A percentile compares a stretch with the other conserved stretches of the same genome.
These are phyloP conservation scores for Ivindomyrus marchei DNA, from an alignment of 2,113 vertebrate genomes.

Conservation along the genomic window DNA sequence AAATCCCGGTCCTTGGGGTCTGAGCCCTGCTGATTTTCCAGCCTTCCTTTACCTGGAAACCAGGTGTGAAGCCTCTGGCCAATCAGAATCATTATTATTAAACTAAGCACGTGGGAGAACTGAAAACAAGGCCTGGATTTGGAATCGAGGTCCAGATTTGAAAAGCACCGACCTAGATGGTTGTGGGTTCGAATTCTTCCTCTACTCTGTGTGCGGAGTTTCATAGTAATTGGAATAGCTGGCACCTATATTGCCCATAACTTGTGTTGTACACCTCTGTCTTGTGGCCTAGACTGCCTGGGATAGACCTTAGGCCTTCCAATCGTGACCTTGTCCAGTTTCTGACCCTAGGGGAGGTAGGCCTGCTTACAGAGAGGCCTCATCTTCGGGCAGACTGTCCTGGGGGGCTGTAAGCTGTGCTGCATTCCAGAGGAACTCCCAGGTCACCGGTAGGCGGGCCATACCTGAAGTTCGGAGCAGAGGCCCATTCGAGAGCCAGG, in stretches of 20 bases:
- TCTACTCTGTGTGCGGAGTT: not conserved
- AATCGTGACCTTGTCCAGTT: not conserved
- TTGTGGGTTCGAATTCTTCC: not conserved
- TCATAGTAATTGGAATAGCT: not conserved
- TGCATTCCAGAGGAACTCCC: not conserved
- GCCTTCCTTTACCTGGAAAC: too few species aligned
- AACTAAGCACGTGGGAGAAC: too few species aligned
- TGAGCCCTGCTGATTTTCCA: too few species aligned
- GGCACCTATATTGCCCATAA: not conserved
- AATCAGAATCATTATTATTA: too few species aligned
- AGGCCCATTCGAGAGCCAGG: conserved; percentile 83
- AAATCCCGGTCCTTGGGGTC: too few species aligned
- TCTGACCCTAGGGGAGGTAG: not conserved
- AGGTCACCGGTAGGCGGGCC: not conserved
- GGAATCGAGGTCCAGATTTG: too few species aligned
- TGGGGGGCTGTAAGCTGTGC: not conserved
- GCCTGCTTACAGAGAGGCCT: not conserved
- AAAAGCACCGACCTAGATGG: not conserved
- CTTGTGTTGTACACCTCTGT: not conserved
- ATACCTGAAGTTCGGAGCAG: conserved; percentile 64
- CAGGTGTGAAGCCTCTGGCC: too few species aligned
- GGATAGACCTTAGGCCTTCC: not conserved
- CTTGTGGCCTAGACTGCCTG: not conserved
- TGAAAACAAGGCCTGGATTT: too few species aligned
- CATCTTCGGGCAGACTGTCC: not conserved